A percentile compares a stretch with the other conserved stretches of the same genome.
Conservation (phyloP, 2,888 invertebrate species). For the Acleris cristana region DNA sequence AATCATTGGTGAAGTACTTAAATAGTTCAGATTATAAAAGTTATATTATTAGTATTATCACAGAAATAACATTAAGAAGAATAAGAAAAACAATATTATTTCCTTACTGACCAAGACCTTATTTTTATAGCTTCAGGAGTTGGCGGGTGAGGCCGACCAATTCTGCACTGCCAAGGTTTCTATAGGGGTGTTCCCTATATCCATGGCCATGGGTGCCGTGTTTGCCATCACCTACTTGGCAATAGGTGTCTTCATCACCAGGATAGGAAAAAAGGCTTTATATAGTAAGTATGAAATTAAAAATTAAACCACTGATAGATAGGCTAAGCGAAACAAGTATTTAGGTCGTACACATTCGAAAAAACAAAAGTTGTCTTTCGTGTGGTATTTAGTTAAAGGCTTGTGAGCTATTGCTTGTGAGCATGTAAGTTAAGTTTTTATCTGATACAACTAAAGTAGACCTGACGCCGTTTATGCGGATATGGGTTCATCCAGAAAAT, state of each 20-base stretch:
- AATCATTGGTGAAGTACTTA: too few species aligned
- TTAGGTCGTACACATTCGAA: too few species aligned
- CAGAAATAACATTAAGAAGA: too few species aligned
- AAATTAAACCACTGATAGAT: neutral
- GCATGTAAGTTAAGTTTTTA: too few species aligned
- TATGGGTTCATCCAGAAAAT: too few species aligned
- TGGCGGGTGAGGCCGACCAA: constrained; percentile 6
- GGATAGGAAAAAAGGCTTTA: constrained; percentile 67
- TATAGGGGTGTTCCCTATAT: constrained; percentile 73
- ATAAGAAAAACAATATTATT: neutral
- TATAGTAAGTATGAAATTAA: constrained; percentile 61
- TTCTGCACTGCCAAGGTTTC: constrained; percentile 63
- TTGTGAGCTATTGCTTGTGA: too few species aligned
- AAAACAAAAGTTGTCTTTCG: too few species aligned
- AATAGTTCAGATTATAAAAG: too few species aligned
- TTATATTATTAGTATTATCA: too few species aligned
- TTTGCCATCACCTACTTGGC: constrained; percentile 75
- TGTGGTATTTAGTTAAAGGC: too few species aligned
- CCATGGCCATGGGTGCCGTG: constrained; percentile 75
- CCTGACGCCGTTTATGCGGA: too few species aligned
- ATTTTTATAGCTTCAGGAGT: neutral
- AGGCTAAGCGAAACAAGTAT: neutral
- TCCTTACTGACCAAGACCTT: neutral
- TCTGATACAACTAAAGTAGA: too few species aligned
- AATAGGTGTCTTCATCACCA: constrained; percentile 73